Evolutionary conservation across 92 coral and sea anemone species (phyloP).

Genomic region (Hydrozoanthus gracilis): DNA sequence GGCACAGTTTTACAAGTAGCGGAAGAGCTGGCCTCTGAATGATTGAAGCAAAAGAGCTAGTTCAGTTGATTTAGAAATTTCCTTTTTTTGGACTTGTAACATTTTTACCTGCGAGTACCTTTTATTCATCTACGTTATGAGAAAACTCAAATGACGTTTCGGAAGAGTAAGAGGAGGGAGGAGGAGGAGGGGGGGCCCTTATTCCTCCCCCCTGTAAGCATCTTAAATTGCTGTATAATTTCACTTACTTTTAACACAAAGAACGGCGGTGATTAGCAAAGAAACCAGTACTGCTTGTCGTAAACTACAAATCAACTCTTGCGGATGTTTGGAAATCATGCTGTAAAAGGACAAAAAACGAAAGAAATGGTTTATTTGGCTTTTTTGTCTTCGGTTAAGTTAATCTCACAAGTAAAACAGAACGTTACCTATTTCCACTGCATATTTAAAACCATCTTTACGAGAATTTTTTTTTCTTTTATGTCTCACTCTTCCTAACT

Average conservation of each 20-base stretch:
- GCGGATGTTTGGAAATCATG: background rate
- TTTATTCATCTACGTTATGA: background rate
- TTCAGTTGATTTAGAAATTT: background rate
- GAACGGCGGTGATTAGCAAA: background rate
- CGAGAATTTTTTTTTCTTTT: too few relatives aligned
- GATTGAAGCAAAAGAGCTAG: background rate
- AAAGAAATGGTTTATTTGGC: background rate
- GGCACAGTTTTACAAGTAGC: background rate
- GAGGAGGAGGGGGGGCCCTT: background rate
- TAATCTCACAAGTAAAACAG: too few relatives aligned
- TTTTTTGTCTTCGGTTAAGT: background rate
- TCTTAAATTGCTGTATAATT: background rate
- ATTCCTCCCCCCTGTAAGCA: background rate
- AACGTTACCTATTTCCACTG: too few relatives aligned
- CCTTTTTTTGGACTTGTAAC: background rate
- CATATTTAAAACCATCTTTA: too few relatives aligned
- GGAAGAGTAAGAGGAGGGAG: background rate
- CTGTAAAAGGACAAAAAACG: background rate
- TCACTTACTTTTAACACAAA: background rate
- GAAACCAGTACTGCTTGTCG: background rate
- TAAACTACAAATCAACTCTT: background rate
- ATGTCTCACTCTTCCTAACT: too few relatives aligned
- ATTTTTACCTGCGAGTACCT: background rate
- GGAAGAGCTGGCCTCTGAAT: constrained; percentile 4
- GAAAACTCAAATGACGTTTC: too few relatives aligned